Percentiles rank a stretch among this genome's conserved stretches.
phyloP scores from a whole-genome alignment of 2,113 vertebrate genomes.

The Paratilapia polleni region DNA sequence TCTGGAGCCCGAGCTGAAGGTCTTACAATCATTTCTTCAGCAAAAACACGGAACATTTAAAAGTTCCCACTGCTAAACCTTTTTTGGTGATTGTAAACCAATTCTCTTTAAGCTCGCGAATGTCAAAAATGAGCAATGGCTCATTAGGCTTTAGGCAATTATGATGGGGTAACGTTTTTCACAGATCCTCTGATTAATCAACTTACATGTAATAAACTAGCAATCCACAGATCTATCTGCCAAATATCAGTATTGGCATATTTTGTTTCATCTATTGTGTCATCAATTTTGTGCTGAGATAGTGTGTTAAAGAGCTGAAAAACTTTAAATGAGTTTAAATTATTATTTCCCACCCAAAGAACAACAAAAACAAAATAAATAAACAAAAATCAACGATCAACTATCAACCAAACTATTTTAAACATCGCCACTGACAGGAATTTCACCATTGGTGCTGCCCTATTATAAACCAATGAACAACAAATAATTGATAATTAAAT shows the following conservation, averaged over 20 bases:
- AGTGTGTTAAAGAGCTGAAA: neutral
- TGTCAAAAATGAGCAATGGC: neutral
- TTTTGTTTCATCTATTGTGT: neutral
- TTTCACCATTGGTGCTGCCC: neutral
- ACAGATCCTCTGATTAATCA: neutral
- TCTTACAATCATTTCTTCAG: neutral
- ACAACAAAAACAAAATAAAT: conserved; percentile 3
- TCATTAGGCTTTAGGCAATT: neutral
- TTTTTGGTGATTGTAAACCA: neutral
- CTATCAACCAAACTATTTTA: conserved; percentile 8
- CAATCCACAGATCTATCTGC: neutral
- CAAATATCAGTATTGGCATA: neutral
- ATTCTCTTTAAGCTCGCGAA: neutral
- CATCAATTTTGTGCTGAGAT: neutral
- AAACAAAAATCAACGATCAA: neutral
- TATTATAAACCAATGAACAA: neutral
- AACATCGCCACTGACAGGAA: neutral
- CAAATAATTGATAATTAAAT: neutral
- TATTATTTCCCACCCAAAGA: neutral
- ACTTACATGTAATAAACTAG: neutral
- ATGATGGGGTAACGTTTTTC: neutral
- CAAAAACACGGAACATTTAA: neutral
- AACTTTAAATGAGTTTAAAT: neutral
- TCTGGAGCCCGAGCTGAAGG: neutral
- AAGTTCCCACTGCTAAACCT: neutral